phyloP scores from a whole-genome alignment of 2,113 vertebrate species.

The Guaruba guarouba region DNA sequence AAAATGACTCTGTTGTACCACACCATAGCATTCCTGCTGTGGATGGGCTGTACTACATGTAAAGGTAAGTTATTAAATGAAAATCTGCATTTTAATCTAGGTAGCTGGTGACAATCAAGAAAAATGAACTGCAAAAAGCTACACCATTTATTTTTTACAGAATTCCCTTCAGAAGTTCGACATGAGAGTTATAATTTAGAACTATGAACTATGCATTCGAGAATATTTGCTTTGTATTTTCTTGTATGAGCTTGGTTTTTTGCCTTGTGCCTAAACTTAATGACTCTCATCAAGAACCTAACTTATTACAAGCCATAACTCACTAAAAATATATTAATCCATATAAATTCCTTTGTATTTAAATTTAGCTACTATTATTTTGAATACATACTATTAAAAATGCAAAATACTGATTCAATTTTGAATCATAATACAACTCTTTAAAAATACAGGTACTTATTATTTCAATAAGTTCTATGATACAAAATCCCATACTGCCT shows the following conservation, averaged over 20 bases:
- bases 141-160: neutral
- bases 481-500: neutral
- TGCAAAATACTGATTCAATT: neutral
- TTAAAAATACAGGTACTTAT: neutral
- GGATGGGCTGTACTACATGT: neutral
- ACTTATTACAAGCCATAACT: neutral
- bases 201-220: neutral
- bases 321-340: neutral
- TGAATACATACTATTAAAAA: neutral
- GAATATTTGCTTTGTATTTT: neutral
- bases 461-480: neutral
- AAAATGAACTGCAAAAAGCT: neutral
- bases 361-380: neutral
- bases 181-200: neutral
- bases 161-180: neutral
- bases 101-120: neutral
- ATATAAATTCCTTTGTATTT: neutral
- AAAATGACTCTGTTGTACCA: neutral
- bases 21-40: neutral
- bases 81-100: neutral
- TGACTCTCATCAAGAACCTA: too few species aligned
- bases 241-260: neutral
- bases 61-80: neutral
- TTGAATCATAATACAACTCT: neutral
- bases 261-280: neutral